Base-by-base conservation (phyloP, 2,888 invertebrate species). In the Pterostichus niger region DNA sequence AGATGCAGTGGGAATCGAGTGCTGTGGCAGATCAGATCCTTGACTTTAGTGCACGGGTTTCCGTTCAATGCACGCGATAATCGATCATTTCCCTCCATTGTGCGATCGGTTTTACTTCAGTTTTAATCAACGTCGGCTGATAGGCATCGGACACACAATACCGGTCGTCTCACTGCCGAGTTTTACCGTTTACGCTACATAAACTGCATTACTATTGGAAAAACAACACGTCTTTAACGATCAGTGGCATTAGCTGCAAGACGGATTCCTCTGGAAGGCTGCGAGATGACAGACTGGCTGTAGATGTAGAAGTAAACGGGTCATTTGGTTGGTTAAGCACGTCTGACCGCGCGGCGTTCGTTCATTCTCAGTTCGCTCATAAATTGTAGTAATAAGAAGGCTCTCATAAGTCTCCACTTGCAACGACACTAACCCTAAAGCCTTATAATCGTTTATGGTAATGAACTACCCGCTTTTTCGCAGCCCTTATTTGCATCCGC, bases 361-460 rank as follows among this genome's bases (percentile, higher is more conserved):
- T 54, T 17, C 24, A 59, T 11, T 59, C 24, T 59, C 59, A 40
- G 40, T 49, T 64, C 17, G 17, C 40, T 54, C 81, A 56, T 81
- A 81, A 81, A 81, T 81, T 71, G 81, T 81, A 17, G 52, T 54
- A 78, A 78, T 61, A 78, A 78, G 81, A 80, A 80, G 40, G 40
- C 81, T 24, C 59, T 81, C 40, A 44, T 73, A 81, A 81, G 71
- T 81, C 68, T 71, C 68, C 17, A 17, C 68, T 71, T 17, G 49
- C 13, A 17, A 17, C 40, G 71, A 68, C 68, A 54, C 71, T 71
- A 71, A 54, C 11, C 54, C 64, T 87, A 88, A 24, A 87, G 86
- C 87, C 86, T 86, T 87, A 86, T 87, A 88, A 87, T 87, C 88
- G 86, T 84, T 84, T 86, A 87, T 87, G 87, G 85, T 87, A 87